phyloP scores from a whole-genome alignment of 2,797 vertebrate genomes.

The Enoplosus armatus region DNA sequence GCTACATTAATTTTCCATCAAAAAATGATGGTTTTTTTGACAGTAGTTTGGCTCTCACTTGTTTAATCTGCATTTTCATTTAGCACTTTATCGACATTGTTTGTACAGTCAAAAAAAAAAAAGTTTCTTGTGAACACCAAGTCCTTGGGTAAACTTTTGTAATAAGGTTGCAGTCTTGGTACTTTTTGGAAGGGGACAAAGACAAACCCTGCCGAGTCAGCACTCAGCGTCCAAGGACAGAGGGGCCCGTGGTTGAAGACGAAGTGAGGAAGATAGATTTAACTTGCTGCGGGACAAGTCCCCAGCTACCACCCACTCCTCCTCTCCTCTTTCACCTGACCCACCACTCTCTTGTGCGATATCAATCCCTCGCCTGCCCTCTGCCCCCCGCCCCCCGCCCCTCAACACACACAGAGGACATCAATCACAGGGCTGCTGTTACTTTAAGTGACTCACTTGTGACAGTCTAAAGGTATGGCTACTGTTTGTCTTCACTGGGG shows the following conservation, averaged over 20 bases:
- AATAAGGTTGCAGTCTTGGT: constrained; percentile 78
- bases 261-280: constrained; percentile 80
- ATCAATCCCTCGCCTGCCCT: constrained; percentile 65
- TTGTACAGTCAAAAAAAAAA: constrained; percentile 26
- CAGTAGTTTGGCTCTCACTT: constrained; percentile 12
- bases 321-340: constrained; percentile 66
- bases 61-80: constrained; percentile 33
- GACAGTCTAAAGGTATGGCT: constrained; percentile 51
- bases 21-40: not conserved
- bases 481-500: constrained; percentile 46
- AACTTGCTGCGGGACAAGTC: constrained; percentile 75
- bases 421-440: constrained; percentile 63
- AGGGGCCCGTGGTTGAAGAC: constrained; percentile 70
- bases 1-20: constrained; percentile 1
- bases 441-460: constrained; percentile 70
- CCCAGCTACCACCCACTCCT: constrained; percentile 65
- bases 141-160: constrained; percentile 78
- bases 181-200: constrained; percentile 70
- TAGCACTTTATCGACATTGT: not conserved
- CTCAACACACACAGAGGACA: constrained; percentile 43
- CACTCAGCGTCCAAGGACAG: constrained; percentile 75
- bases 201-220: constrained; percentile 81
- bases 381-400: constrained; percentile 10
- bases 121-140: constrained; percentile 62
- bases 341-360: constrained; percentile 58